A percentile compares a stretch with the other conserved stretches of the same genome.
Evolutionary conservation across 1,140 invertebrate genomes (phyloP).

Genomic region (Cotesia typhae): DNA sequence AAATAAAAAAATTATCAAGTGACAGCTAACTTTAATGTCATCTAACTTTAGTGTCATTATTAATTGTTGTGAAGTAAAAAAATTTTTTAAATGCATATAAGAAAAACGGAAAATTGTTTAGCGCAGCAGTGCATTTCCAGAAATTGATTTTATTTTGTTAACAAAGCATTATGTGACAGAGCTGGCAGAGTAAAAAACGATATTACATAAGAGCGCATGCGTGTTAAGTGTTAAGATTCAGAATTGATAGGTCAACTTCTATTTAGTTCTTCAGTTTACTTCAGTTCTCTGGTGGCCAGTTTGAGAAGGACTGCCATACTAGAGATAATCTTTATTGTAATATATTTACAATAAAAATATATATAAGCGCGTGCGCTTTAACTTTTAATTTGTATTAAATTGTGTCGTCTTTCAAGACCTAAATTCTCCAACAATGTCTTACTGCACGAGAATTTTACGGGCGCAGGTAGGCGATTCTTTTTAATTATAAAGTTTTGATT

Average conservation of each 20-base stretch:
- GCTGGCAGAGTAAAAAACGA: neutral
- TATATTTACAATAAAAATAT: constrained; percentile 9
- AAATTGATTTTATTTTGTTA: too few relatives aligned
- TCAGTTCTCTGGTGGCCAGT: constrained; percentile 65
- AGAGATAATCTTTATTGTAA: too few relatives aligned
- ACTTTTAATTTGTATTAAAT: constrained; percentile 23
- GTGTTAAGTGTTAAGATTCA: constrained; percentile 45
- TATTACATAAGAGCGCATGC: constrained; percentile 47
- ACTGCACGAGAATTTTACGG: constrained; percentile 78
- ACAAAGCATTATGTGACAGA: too few relatives aligned
- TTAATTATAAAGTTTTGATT: neutral
- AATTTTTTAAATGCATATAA: too few relatives aligned
- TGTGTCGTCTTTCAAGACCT: constrained; percentile 37
- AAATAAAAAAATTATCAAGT: too few relatives aligned
- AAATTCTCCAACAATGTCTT: constrained; percentile 70
- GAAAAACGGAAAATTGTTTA: too few relatives aligned
- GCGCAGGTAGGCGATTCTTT: constrained; percentile 70
- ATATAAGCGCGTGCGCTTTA: constrained; percentile 41
- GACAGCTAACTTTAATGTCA: too few relatives aligned
- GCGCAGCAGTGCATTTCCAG: too few relatives aligned
- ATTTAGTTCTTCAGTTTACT: constrained; percentile 17
- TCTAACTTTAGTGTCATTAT: too few relatives aligned
- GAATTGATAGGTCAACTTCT: constrained; percentile 40
- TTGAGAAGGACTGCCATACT: constrained; percentile 65
- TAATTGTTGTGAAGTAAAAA: too few relatives aligned